Conservation (phyloP, 2,113 vertebrate species). For the Pedionomus torquatus region DNA sequence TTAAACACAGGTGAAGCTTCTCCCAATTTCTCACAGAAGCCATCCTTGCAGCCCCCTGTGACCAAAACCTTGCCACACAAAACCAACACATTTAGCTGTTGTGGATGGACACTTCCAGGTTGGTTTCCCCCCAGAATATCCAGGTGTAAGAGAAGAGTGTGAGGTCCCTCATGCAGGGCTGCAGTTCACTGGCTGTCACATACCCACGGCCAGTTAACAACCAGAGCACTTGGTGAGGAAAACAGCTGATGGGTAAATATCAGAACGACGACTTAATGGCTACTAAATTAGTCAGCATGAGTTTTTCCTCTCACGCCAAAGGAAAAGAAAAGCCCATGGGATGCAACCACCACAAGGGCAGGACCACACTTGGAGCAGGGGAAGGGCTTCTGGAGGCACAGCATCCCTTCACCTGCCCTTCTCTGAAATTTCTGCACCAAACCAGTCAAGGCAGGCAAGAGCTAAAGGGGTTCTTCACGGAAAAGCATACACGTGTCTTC, state of each 20-base stretch:
- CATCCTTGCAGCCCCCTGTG: not conserved
- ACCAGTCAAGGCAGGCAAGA: not conserved
- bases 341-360: not conserved
- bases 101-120: not conserved
- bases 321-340: not conserved
- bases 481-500: not conserved
- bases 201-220: no score
- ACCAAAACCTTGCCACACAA: not conserved
- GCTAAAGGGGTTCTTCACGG: not conserved
- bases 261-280: not conserved
- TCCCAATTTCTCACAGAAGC: not conserved
- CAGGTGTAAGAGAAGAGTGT: not conserved
- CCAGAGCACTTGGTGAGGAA: not conserved
- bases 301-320: not conserved
- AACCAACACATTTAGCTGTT: not conserved
- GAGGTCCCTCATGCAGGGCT: fast-evolving
- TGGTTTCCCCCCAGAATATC: not conserved
- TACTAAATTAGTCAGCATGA: not conserved
- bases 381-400: not conserved
- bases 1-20: not conserved
- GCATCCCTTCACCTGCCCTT: fast-evolving
- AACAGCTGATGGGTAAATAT: not conserved
- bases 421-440: not conserved
- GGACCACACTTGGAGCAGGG: not conserved
- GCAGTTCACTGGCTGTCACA: not conserved